These are phyloP conservation scores for Priocnemis perturbator DNA, from an alignment of 2,888 invertebrate species.

Conservation along the genomic window DNA sequence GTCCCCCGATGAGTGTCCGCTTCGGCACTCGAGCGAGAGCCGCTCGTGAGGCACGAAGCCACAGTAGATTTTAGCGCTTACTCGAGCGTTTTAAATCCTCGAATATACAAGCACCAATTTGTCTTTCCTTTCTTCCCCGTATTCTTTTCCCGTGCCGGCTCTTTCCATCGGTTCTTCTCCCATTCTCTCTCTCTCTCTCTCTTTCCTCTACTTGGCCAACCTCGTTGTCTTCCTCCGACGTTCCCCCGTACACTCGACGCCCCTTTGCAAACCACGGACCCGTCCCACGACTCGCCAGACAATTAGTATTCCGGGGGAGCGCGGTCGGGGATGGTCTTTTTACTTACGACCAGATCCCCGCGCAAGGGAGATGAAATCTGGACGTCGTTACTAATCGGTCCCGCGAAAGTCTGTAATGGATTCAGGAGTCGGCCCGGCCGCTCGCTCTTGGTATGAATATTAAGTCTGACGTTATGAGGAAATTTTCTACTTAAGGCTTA, in stretches of 20 bases:
- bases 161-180: constrained; percentile 22
- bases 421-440: constrained; percentile 43
- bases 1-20: constrained; percentile 35
- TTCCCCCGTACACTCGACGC: constrained; percentile 25
- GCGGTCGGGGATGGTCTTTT: constrained; percentile 39
- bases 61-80: constrained; percentile 63
- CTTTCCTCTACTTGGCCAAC: constrained; percentile 16
- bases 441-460: constrained; percentile 51
- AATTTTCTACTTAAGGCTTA: constrained; percentile 27
- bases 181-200: neutral
- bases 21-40: constrained; percentile 43
- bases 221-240: constrained; percentile 7
- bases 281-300: constrained; percentile 24
- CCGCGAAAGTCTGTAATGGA: constrained; percentile 52
- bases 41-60: constrained; percentile 45
- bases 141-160: constrained; percentile 9
- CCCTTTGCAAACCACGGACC: constrained; percentile 36
- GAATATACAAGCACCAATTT: constrained; percentile 8
- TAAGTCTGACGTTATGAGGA: constrained; percentile 49
- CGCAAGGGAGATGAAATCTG: constrained; percentile 36
- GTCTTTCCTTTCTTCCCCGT: constrained; percentile 11
- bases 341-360: constrained; percentile 17
- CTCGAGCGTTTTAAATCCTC: constrained; percentile 56
- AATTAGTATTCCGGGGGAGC: constrained; percentile 60
- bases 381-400: constrained; percentile 49